phyloP scores from a whole-genome alignment of 1,140 invertebrate genomes.

The Drosophila athabasca region DNA sequence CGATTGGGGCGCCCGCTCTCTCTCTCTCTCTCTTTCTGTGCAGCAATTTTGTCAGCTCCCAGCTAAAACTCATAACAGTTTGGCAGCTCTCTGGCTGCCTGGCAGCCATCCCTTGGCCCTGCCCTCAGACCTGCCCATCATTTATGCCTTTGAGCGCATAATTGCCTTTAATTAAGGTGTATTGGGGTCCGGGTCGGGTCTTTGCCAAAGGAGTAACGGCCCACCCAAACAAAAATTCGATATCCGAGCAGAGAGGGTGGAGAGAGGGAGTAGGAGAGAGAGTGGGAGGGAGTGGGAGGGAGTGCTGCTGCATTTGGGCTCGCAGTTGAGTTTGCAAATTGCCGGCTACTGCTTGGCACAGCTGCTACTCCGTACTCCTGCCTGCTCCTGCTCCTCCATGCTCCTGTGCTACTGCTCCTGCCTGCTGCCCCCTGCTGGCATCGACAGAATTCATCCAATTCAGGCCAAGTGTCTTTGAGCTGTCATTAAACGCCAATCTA shows the following conservation, averaged over 20 bases:
- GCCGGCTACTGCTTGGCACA: conserved; percentile 16
- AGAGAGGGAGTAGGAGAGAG: not conserved
- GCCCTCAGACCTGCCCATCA: conserved; percentile 52
- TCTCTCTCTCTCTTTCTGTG: conserved; percentile 18
- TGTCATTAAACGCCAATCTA: conserved; percentile 59
- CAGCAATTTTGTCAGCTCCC: conserved; percentile 63
- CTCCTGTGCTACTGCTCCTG: conserved; percentile 6
- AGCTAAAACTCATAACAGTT: conserved; percentile 73
- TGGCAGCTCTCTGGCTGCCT: conserved; percentile 15
- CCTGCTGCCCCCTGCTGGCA: conserved; percentile 37
- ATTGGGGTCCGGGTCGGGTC: conserved; percentile 38
- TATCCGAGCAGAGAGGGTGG: conserved; percentile 36
- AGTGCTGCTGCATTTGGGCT: conserved; percentile 4
- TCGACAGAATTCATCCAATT: conserved; percentile 33
- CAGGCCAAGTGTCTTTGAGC: conserved; percentile 65
- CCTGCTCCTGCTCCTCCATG: conserved; percentile 9
- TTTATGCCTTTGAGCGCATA: conserved; percentile 81
- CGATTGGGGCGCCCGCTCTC: conserved; percentile 25
- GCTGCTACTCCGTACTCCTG: not conserved
- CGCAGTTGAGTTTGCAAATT: conserved; percentile 41
- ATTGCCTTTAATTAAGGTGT: conserved; percentile 81
- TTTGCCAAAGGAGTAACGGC: conserved; percentile 12
- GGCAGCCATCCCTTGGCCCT: too few relatives aligned
- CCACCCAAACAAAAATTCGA: conserved; percentile 65
- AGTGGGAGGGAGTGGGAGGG: not conserved